Conservation (phyloP, 2,797 vertebrate species). For the Micropoecilia bifurca region DNA sequence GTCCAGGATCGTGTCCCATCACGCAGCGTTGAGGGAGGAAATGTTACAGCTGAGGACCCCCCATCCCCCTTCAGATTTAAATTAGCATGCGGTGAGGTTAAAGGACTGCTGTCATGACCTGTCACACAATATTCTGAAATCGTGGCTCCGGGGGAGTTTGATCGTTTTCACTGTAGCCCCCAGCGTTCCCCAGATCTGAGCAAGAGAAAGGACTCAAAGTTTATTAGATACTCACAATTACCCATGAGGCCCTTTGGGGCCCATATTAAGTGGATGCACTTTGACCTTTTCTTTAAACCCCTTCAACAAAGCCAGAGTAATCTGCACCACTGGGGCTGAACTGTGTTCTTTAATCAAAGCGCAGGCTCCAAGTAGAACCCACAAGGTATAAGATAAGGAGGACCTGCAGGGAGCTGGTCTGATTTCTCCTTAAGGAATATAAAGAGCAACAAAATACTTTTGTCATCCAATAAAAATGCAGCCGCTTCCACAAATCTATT, state of each 20-base stretch:
- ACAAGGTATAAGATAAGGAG: constrained; percentile 24
- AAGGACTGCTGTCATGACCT: constrained; percentile 57
- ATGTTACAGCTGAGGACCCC: constrained; percentile 22
- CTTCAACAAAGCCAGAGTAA: constrained; percentile 82
- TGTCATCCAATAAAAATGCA: not conserved
- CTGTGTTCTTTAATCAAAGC: constrained; percentile 76
- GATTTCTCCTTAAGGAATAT: not conserved
- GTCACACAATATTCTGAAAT: constrained; percentile 61
- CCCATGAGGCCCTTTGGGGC: constrained; percentile 76
- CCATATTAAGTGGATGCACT: constrained; percentile 82
- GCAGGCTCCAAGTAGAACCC: constrained; percentile 35
- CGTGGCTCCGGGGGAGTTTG: constrained; percentile 53
- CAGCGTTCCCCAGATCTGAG: constrained; percentile 43
- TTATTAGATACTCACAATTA: constrained; percentile 85
- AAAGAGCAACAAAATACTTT: not conserved
- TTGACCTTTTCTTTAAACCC: constrained; percentile 76
- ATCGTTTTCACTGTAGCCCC: constrained; percentile 52
- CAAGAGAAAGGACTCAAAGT: constrained; percentile 66
- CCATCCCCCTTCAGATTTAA: constrained; percentile 29
- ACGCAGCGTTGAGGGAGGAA: constrained; percentile 38
- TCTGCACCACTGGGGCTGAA: constrained; percentile 73
- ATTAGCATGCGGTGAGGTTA: constrained; percentile 62
- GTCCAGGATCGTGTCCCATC: constrained; percentile 51
- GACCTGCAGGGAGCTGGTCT: not conserved
- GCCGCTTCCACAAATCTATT: not conserved